These are phyloP conservation scores for Zenarchopterus dispar DNA, from an alignment of 2,797 vertebrate species.

Conservation along the genomic window DNA sequence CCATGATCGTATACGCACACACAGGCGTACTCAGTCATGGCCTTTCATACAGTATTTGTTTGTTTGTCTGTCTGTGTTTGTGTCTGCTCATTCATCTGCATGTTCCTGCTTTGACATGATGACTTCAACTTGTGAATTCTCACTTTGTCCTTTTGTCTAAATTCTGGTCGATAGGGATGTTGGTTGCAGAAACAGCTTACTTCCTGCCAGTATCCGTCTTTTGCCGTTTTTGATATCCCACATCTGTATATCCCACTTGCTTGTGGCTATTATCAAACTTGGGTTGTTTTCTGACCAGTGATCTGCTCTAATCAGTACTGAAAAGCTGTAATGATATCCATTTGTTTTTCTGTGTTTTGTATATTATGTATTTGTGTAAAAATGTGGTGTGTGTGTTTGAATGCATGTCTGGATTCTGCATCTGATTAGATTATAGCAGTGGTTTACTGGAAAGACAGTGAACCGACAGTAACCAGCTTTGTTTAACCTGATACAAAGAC, in stretches of 20 bases:
- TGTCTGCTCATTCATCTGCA: slow-evolving; percentile 73
- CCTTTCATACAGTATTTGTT: slow-evolving; percentile 71
- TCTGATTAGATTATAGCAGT: slow-evolving; percentile 42
- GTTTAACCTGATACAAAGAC: slow-evolving; percentile 31
- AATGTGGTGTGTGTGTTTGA: slow-evolving; percentile 3
- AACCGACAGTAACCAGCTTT: slow-evolving; percentile 33
- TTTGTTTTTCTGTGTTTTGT: slow-evolving; percentile 19
- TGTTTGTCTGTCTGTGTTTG: slow-evolving; percentile 68
- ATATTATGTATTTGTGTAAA: slow-evolving; percentile 7
- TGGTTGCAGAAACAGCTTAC: slow-evolving; percentile 40
- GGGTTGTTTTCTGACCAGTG: slow-evolving; percentile 45
- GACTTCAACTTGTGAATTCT: slow-evolving; percentile 68
- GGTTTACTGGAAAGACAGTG: slow-evolving; percentile 35
- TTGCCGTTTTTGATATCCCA: slow-evolving; percentile 42
- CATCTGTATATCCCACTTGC: slow-evolving; percentile 29
- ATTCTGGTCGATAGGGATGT: slow-evolving; percentile 47
- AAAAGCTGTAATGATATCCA: slow-evolving; percentile 35
- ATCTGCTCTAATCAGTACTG: slow-evolving; percentile 52
- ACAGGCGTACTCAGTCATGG: slow-evolving; percentile 34
- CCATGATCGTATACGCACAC: slow-evolving; percentile 32
- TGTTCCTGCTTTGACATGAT: slow-evolving; percentile 64
- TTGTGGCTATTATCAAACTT: slow-evolving; percentile 40
- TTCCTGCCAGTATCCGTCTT: slow-evolving; percentile 38
- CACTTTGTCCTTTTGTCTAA: slow-evolving; percentile 53
- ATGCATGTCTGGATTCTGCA: slow-evolving; percentile 18